Evolutionary conservation across 1,140 invertebrate genomes (phyloP).

Genomic region (Platyscapa corneri): DNA sequence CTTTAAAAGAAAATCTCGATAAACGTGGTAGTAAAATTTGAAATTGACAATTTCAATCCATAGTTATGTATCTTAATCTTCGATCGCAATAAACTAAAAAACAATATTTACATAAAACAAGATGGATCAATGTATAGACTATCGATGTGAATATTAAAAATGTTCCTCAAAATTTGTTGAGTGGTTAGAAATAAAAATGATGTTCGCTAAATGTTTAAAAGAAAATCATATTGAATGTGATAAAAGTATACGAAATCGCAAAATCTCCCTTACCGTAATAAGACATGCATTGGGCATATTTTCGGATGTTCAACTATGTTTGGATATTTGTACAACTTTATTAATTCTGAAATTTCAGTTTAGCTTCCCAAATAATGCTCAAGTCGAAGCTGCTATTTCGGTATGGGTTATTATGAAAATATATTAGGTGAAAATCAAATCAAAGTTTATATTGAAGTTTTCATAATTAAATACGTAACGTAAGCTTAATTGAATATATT

Average conservation of each 20-base stretch:
- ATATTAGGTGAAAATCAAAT: neutral
- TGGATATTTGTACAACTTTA: neutral
- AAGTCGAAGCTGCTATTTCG: neutral
- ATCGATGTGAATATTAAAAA: neutral
- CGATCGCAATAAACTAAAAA: neutral
- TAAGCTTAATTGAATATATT: slow-evolving; percentile 8
- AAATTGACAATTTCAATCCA: neutral
- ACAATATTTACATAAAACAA: neutral
- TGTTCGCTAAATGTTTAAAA: neutral
- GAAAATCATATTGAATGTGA: slow-evolving; percentile 5
- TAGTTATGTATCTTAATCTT: neutral
- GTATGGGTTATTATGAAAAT: neutral
- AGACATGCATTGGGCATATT: neutral
- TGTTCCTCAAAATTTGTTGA: neutral
- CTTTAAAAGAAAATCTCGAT: neutral
- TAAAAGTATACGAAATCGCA: neutral
- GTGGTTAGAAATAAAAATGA: neutral
- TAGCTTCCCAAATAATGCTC: neutral
- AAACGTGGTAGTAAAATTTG: neutral
- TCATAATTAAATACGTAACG: slow-evolving; percentile 12
- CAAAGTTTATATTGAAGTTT: slow-evolving; percentile 22
- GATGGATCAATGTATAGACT: neutral
- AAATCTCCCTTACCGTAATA: neutral
- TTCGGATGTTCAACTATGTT: neutral
- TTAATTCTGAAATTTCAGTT: neutral